Conservation (phyloP, 2,888 invertebrate genomes). For the Spatulosminthurus flaviceps region DNA sequence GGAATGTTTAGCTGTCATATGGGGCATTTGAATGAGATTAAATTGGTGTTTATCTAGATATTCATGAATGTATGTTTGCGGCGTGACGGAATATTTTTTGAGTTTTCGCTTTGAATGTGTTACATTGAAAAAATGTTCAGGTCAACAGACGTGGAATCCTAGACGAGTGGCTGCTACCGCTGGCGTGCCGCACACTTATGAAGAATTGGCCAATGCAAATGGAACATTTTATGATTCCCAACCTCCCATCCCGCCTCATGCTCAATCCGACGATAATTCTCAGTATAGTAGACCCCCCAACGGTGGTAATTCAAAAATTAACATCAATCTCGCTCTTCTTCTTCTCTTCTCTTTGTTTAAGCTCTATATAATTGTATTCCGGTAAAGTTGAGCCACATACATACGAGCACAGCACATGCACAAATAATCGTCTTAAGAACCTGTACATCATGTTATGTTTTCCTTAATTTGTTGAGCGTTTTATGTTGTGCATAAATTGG, state of each 20-base stretch:
- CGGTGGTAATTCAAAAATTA: constrained; percentile 54
- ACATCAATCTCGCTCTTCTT: background rate
- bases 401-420: too few relatives aligned
- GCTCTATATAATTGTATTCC: background rate
- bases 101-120: constrained; percentile 60
- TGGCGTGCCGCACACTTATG: constrained; percentile 61
- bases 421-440: too few relatives aligned
- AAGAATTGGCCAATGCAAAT: constrained; percentile 60
- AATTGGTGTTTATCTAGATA: background rate
- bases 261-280: constrained; percentile 62
- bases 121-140: constrained; percentile 50
- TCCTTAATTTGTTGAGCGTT: too few relatives aligned
- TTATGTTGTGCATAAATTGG: too few relatives aligned
- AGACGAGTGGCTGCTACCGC: constrained; percentile 58
- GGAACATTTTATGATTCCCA: constrained; percentile 61
- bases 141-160: constrained; percentile 63
- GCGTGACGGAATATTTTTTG: constrained; percentile 31
- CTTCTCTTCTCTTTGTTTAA: background rate
- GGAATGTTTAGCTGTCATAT: background rate
- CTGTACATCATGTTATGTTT: too few relatives aligned
- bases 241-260: constrained; percentile 61
- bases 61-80: background rate
- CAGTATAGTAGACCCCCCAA: constrained; percentile 62
- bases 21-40: background rate
- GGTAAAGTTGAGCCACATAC: background rate